Percentiles rank a stretch among this genome's conserved stretches.
phyloP scores from a whole-genome alignment of 2,888 invertebrate genomes.

The Synergus itoensis region DNA sequence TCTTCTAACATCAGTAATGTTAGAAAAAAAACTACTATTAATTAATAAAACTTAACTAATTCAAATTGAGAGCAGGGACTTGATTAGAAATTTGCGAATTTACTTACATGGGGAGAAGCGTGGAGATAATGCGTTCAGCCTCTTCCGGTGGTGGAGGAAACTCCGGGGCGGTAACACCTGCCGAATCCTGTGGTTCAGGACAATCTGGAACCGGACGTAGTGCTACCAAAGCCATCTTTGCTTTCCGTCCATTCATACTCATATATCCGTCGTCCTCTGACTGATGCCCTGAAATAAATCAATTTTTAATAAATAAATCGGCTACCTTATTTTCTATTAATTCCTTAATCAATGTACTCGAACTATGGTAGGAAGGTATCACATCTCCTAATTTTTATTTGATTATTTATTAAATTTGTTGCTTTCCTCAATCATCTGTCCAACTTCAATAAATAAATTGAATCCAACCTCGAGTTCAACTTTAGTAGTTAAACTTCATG shows the following conservation, averaged over 20 bases:
- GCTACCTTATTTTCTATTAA: background rate
- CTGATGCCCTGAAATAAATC: conserved; percentile 82
- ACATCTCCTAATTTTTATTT: too few relatives aligned
- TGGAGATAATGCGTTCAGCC: conserved; percentile 87
- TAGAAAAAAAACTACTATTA: background rate
- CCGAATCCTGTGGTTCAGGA: conserved; percentile 78
- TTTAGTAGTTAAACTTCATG: background rate
- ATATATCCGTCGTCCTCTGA: conserved; percentile 95
- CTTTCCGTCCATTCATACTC: conserved; percentile 93
- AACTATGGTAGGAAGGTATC: too few relatives aligned
- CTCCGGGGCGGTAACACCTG: conserved; percentile 78
- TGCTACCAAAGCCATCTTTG: conserved; percentile 84
- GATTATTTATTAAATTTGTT: too few relatives aligned
- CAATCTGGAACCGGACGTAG: conserved; percentile 82
- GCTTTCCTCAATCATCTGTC: background rate
- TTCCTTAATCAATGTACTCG: too few relatives aligned
- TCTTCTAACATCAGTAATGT: too few relatives aligned
- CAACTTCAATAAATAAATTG: background rate
- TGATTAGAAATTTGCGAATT: conserved; percentile 41
- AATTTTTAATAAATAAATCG: background rate
- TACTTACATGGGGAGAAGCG: conserved; percentile 86
- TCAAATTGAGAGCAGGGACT: background rate
- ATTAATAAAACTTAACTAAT: background rate
- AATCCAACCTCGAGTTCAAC: background rate
- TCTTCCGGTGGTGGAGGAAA: conserved; percentile 89